Percentiles rank a stretch among this genome's conserved stretches.
Conservation (phyloP, 2,113 vertebrate genomes). For the Procavia capensis region DNA sequence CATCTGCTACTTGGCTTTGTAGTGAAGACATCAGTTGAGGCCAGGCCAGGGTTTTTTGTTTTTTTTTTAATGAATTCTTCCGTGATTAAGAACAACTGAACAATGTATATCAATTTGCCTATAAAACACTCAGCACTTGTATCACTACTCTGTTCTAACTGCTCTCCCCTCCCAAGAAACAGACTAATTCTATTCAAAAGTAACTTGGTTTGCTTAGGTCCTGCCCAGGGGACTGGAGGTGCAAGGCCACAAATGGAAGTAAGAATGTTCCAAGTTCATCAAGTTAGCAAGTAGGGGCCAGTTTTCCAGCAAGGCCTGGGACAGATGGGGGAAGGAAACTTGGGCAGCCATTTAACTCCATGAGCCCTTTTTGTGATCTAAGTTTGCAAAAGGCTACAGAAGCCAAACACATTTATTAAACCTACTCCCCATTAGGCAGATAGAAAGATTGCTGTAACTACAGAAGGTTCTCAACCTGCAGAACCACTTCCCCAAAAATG, state of each 20-base stretch:
- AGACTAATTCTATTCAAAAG: background rate
- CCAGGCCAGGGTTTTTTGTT: background rate
- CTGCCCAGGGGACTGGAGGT: background rate
- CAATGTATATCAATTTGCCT: too few relatives aligned
- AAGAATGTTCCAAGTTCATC: background rate
- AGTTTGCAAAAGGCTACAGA: background rate
- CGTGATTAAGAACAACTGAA: too few relatives aligned
- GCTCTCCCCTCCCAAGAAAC: background rate
- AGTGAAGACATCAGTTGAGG: background rate
- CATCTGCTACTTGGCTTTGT: background rate
- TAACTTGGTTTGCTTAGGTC: background rate
- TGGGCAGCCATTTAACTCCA: background rate
- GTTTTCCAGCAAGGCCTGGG: background rate
- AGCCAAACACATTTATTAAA: conserved; percentile 48
- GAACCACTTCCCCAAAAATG: background rate
- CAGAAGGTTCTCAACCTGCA: background rate
- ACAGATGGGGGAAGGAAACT: background rate
- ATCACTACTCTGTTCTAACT: too few relatives aligned
- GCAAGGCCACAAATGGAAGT: too few relatives aligned
- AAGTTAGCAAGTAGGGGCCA: background rate
- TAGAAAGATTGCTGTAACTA: background rate
- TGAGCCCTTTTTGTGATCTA: background rate
- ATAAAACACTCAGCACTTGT: too few relatives aligned
- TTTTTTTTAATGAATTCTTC: too few relatives aligned
- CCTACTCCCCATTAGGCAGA: background rate